Evolutionary conservation across 1,140 invertebrate species (phyloP).

Genomic region (Metopolophium dirhodum): DNA sequence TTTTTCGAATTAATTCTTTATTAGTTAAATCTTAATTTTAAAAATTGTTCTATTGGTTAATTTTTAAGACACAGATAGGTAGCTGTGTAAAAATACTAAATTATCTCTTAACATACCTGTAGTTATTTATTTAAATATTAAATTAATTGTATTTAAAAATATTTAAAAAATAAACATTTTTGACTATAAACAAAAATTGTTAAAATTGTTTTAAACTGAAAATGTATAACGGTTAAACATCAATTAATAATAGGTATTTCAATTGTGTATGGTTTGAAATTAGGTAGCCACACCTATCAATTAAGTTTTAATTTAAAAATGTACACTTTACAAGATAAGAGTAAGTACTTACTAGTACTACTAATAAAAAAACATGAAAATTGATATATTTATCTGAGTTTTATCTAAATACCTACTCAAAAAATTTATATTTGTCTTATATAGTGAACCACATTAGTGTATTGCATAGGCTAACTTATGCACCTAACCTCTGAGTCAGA

Average conservation of each 20-base stretch:
- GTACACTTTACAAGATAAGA: not conserved
- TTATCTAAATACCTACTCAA: not conserved
- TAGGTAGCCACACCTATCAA: not conserved
- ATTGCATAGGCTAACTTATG: too few relatives aligned
- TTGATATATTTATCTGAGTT: not conserved
- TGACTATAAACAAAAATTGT: not conserved
- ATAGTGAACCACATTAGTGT: not conserved
- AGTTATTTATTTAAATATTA: not conserved
- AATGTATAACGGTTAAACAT: not conserved
- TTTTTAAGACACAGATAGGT: not conserved
- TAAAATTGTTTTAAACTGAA: not conserved
- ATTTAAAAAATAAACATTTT: not conserved
- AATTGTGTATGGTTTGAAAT: not conserved
- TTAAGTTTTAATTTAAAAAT: not conserved
- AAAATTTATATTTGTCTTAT: not conserved
- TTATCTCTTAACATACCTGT: not conserved
- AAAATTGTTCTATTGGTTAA: not conserved
- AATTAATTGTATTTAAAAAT: not conserved
- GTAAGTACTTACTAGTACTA: not conserved
- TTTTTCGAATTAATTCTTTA: not conserved
- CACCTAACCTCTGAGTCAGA: too few relatives aligned
- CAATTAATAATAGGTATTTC: not conserved
- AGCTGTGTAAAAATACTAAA: not conserved
- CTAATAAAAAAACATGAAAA: not conserved
- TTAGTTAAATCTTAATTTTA: not conserved